Conservation (phyloP, 1,140 invertebrate genomes). For the Pogonus chalceus region DNA sequence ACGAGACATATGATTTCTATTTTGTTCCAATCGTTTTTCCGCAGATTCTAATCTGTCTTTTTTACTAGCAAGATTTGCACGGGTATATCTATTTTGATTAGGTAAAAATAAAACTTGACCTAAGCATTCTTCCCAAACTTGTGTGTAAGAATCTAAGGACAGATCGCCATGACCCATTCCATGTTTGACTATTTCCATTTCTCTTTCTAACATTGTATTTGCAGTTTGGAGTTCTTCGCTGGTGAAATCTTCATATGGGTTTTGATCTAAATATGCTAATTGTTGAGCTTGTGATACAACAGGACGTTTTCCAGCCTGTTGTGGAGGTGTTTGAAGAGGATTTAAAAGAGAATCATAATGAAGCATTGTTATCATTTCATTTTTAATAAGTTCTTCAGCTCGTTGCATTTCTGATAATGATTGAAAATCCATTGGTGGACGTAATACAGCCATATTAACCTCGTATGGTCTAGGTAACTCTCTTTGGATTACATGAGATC, state of each 20-base stretch:
- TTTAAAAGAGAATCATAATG: constrained; percentile 76
- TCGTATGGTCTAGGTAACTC: constrained; percentile 80
- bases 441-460: constrained; percentile 70
- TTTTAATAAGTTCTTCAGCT: constrained; percentile 94
- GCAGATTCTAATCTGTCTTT: constrained; percentile 90
- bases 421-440: constrained; percentile 58
- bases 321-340: constrained; percentile 40
- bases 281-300: constrained; percentile 53
- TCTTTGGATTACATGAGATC: constrained; percentile 84
- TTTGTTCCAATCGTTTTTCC: constrained; percentile 87
- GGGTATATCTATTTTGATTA: constrained; percentile 56
- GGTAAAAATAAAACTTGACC: constrained; percentile 45
- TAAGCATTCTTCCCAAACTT: constrained; percentile 96
- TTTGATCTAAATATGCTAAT: constrained; percentile 69
- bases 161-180: constrained; percentile 94
- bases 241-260: constrained; percentile 69
- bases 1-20: constrained; percentile 85
- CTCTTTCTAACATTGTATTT: constrained; percentile 56
- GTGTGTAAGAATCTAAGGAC: constrained; percentile 79
- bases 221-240: constrained; percentile 63
- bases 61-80: constrained; percentile 89
- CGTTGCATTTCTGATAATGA: constrained; percentile 81
- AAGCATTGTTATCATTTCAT: constrained; percentile 93
- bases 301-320: constrained; percentile 29
- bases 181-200: constrained; percentile 83